Base-by-base conservation (phyloP, 2,888 invertebrate species). In the Nematopogon swammerdamellus region DNA sequence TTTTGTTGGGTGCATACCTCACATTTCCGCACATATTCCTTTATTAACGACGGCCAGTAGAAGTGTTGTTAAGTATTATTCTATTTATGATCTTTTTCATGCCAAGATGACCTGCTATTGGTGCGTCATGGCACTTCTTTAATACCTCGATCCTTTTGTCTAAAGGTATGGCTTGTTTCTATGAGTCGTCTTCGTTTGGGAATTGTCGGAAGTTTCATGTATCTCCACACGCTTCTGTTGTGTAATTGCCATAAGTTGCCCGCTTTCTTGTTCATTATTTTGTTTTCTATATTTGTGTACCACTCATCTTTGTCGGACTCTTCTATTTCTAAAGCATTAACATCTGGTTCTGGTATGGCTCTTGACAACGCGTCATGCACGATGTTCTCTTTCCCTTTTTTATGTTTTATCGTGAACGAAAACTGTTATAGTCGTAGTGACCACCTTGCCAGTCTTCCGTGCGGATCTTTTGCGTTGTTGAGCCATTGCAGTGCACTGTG, bases 341-440 rank as follows among this genome's bases (percentile, higher is more conserved):
- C 30, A 44, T 17, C 49, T 1, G 43, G 44, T 46, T n/a, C 49
- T 47, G 2, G 52, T 29, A 20, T 48, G n/a, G 53, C 51, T 20
- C 59, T 44, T 2, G 59, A 59, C 0, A 59, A 25, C 3, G 57
- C 57, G 51, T 63, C 62, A 0, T 60, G 58, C 1, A 63, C 59
- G 14, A 56, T 43, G 53, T 60, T 57, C 0, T 46, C 19, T 1
- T 49, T 50, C 1, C 60, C 62, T 30, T 54, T 58, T 3, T 61
- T 50, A 48, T 64, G 60, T 3, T 52, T 50, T 42, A 53, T 48
- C 10, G 48, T 49, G 46, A 62, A 53, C 18, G 49, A 30, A 54
- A 57, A 52, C 53, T 52, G 48, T 29, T 52, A 48, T 10, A 52
- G 25, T n/a, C 44, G 44, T 49, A 50, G 48, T 18, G 50, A n/a